These are phyloP conservation scores for Leuciscus waleckii DNA, from an alignment of 2,797 vertebrate species.

Conservation along the genomic window DNA sequence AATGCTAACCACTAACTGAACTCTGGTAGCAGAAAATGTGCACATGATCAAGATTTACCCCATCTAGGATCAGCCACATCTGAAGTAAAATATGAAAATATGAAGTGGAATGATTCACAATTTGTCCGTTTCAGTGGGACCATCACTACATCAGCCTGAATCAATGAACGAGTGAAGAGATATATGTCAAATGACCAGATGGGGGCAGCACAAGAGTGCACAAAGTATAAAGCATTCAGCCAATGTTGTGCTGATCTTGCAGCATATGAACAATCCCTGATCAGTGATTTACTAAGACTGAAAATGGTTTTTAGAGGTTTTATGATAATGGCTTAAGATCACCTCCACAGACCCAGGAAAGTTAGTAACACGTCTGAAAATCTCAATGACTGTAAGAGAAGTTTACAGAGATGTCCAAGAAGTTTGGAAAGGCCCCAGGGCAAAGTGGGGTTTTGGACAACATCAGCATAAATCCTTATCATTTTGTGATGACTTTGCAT, in stretches of 20 bases:
- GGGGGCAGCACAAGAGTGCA: conserved; percentile 66
- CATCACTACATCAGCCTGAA: background rate
- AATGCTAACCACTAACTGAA: background rate
- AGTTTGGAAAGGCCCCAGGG: background rate
- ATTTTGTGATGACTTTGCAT: background rate
- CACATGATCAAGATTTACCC: background rate
- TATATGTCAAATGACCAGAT: conserved; percentile 61
- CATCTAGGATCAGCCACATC: background rate
- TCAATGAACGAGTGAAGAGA: conserved; percentile 5
- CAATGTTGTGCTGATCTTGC: conserved; percentile 5
- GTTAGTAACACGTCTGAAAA: background rate
- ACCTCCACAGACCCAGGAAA: background rate
- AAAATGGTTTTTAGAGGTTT: background rate
- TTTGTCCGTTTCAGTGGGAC: background rate
- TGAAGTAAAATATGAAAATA: background rate
- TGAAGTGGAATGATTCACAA: background rate
- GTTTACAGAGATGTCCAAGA: background rate
- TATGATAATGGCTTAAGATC: background rate
- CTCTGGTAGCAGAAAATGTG: background rate
- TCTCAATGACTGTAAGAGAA: background rate
- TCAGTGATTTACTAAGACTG: background rate
- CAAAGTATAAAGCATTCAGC: background rate
- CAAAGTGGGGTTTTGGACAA: background rate
- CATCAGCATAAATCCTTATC: background rate
- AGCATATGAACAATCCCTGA: background rate